Evolutionary conservation across 2,888 invertebrate species (phyloP), one percentile per base, ranked within the genome.

Genomic region (Chaitophorus viminalis): DNA sequence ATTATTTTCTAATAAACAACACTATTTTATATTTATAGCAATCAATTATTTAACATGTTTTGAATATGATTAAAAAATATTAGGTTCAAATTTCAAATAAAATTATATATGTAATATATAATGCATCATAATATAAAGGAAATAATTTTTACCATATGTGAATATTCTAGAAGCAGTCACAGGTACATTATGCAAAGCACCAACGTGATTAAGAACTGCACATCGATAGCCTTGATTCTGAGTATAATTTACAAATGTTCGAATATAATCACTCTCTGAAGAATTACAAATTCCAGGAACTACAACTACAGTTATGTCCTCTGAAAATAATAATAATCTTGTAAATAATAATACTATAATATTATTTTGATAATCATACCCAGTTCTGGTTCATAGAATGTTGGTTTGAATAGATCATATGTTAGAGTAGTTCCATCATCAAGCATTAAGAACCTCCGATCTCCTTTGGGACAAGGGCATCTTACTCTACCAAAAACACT

Each of bases 261-360:
- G 94, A 89, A 98, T 97, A 92, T 98, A 98, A 82, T 97, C 95
- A 91, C 96, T 97, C 92, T 98, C 98, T 77, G 98, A 98, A 77
- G 96, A 96, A 92, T 98, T 98, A 81, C 97, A 97, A 90, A 98
- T 98, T 89, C 98, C 98, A 81, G 97, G 96, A 91, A 96, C 96
- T 90, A 98, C 95, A 21, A 96, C 96, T 89, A 98, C 94, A 6
- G 96, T 97, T 90, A 96, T 94, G 91, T 97, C 96, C 93, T 96
- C 97, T 97, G 91, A 31, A 92, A 92, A 90, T 84, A 89, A 90
- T 89, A 89, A 89, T 52, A 76, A 76, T 33, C n/a, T 52, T 21
- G 36, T 29, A 46, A 54, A n/a, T n/a, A 68, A 39, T 46, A 52
- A 36, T 36, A 60, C 36, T 65, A 46, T 54, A 21, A 87, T n/a